Evolutionary conservation across 2,113 vertebrate species (phyloP), one percentile per base, ranked within the genome.

Genomic region (Taxidea taxus): DNA sequence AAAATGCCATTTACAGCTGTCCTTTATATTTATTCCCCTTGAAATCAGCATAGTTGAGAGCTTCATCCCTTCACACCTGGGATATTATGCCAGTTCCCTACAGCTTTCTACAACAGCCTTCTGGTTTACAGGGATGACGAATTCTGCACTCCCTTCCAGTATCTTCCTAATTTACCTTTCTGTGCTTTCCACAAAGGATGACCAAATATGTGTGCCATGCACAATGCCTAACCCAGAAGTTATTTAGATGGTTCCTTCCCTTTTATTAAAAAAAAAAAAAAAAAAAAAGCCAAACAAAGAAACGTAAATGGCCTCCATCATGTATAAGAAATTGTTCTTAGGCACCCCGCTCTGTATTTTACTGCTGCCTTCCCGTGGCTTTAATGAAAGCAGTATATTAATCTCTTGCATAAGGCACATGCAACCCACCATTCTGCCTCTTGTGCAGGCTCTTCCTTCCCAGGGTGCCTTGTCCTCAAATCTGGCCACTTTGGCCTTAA

Each of bases 361-460:
- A 39, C n/a, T 42, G n/a, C 37, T 88, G 8, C 27, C 75, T 86
- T 75, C 31, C 7, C 11, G 0, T 23, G 23, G 8, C 37, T 87
- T 13, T 37, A 34, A 11, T 54, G 47, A 51, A 60, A 42, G 8
- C 1, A 2, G 3, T 21, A 1, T 42, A 9, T 56, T 47, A 0
- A 5, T 29, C 56, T 86, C 58, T 86, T 81, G 25, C n/a, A 3
- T 18, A 20, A 58, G 75, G 25, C 29, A 3, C 4, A 0, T 31
- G 3, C 2, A 23, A 7, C 20, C 37, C 8, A 7, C 3, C 3
- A 8, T 10, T 4, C 0, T 44, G 37, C 13, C 16, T 70, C 34
- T 23, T 34, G 29, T 72, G 18, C 6, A 1, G 39, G 7, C 6
- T 42, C 37, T 64, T 56, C 31, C 7, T 39, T 27, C 39, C 8